These are phyloP conservation scores for Lycaena phlaeas DNA, from an alignment of 2,888 invertebrate species.

Conservation along the genomic window DNA sequence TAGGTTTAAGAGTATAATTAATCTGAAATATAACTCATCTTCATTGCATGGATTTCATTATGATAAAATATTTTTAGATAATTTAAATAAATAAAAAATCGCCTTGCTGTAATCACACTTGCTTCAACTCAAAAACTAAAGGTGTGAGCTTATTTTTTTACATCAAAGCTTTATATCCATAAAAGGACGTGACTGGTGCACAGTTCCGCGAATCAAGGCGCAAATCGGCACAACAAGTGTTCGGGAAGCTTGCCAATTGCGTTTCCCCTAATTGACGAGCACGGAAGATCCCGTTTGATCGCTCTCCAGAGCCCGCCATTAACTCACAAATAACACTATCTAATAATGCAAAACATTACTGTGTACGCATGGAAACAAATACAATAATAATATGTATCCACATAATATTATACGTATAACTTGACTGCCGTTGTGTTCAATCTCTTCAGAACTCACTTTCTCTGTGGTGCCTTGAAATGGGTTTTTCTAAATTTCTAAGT, in stretches of 20 bases:
- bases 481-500: too few relatives aligned
- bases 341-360: background rate
- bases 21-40: too few relatives aligned
- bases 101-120: too few relatives aligned
- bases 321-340: conserved; percentile 33
- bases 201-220: conserved; percentile 38
- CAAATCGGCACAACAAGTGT: conserved; percentile 45
- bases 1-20: too few relatives aligned
- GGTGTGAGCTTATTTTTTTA: too few relatives aligned
- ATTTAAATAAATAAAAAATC: too few relatives aligned
- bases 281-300: conserved; percentile 53
- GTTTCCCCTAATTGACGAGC: conserved; percentile 63
- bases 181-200: conserved; percentile 34
- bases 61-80: too few relatives aligned
- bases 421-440: too few relatives aligned
- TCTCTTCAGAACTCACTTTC: too few relatives aligned
- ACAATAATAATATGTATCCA: background rate
- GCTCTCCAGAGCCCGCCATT: conserved; percentile 38
- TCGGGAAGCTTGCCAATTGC: conserved; percentile 62
- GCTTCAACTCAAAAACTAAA: too few relatives aligned
- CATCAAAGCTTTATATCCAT: conserved; percentile 35
- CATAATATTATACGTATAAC: background rate
- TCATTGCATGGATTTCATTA: too few relatives aligned
- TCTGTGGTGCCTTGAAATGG: too few relatives aligned
- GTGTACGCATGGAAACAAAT: background rate